Percentiles rank a stretch among this genome's conserved stretches.
phyloP scores from a whole-genome alignment of 1,140 invertebrate genomes.

The Lepidurus packardi region DNA sequence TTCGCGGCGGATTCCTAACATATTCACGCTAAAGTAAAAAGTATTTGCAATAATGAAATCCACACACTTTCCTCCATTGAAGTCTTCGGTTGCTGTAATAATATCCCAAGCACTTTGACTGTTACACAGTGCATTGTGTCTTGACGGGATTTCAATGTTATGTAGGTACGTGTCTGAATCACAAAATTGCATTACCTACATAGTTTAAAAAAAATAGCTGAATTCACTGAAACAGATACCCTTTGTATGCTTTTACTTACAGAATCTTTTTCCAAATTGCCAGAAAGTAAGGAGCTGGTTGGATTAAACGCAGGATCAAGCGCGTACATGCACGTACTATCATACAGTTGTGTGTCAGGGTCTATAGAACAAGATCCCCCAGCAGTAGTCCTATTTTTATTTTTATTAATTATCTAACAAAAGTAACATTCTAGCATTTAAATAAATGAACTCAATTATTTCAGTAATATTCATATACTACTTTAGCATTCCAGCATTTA shows the following conservation, averaged over 20 bases:
- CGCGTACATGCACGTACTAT: neutral
- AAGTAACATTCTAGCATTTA: too few relatives aligned
- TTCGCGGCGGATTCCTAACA: neutral
- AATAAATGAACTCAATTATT: too few relatives aligned
- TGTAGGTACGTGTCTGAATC: constrained; percentile 39
- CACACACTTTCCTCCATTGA: constrained; percentile 34
- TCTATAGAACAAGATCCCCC: neutral
- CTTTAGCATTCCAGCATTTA: neutral
- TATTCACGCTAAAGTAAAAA: neutral
- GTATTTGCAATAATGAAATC: neutral
- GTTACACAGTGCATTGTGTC: constrained; percentile 47
- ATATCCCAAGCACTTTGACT: constrained; percentile 45
- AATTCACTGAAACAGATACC: neutral
- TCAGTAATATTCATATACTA: too few relatives aligned
- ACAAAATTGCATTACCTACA: constrained; percentile 42
- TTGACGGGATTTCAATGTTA: constrained; percentile 43
- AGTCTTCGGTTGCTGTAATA: constrained; percentile 45
- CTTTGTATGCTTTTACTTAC: neutral
- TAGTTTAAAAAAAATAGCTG: neutral
- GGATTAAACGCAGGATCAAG: neutral
- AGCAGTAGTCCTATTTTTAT: neutral
- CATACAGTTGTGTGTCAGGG: neutral
- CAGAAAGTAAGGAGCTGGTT: neutral
- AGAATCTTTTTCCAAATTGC: neutral
- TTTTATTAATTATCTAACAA: neutral